phyloP scores from a whole-genome alignment of 2,888 invertebrate genomes.

The Pachliopta kotzebuea region DNA sequence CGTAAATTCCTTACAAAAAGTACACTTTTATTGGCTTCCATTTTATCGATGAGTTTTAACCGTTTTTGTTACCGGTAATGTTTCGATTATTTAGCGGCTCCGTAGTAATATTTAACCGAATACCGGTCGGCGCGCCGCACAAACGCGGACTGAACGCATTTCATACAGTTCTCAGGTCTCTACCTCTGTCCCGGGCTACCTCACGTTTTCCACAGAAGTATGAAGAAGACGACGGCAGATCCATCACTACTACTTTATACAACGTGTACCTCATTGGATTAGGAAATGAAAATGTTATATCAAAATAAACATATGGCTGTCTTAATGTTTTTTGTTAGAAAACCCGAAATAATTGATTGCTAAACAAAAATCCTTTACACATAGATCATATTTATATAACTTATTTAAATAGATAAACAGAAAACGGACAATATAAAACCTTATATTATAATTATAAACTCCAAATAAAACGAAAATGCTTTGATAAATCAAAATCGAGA shows the following conservation, averaged over 20 bases:
- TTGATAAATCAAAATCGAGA: too few species aligned
- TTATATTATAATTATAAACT: too few species aligned
- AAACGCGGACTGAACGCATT: slow-evolving; percentile 71
- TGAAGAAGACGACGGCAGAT: slow-evolving; percentile 47
- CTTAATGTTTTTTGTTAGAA: slow-evolving; percentile 46
- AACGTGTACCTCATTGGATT: slow-evolving; percentile 46
- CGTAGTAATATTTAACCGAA: slow-evolving; percentile 39
- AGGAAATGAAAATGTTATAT: slow-evolving; percentile 64
- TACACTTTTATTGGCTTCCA: slow-evolving; percentile 36
- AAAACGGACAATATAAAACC: too few species aligned
- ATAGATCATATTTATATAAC: too few species aligned
- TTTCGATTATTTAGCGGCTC: slow-evolving; percentile 42
- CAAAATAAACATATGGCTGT: slow-evolving; percentile 68
- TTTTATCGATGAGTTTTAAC: slow-evolving; percentile 42
- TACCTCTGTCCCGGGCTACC: slow-evolving; percentile 33
- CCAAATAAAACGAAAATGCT: too few species aligned
- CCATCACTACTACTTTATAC: slow-evolving; percentile 36
- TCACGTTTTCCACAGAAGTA: slow-evolving; percentile 44
- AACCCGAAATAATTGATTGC: background rate
- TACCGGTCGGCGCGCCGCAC: slow-evolving; percentile 66
- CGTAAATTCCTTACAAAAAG: slow-evolving; percentile 31
- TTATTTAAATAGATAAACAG: too few species aligned
- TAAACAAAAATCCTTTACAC: background rate
- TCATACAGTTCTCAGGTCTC: slow-evolving; percentile 47
- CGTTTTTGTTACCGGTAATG: slow-evolving; percentile 50